Base-by-base conservation (phyloP, 2,797 vertebrate genomes). In the Enteromius argenteus region DNA sequence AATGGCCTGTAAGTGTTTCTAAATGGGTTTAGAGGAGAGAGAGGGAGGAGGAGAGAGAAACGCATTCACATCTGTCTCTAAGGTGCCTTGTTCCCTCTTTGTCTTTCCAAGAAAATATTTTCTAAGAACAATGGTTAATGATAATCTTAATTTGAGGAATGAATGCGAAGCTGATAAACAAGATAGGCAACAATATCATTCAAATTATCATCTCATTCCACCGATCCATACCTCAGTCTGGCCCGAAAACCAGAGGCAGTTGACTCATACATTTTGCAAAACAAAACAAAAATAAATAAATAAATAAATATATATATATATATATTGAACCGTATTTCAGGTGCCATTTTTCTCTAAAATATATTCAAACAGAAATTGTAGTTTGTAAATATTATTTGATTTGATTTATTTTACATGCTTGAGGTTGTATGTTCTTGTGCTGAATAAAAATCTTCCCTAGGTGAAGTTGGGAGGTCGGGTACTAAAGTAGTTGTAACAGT, bases 1-100 rank as follows among this genome's bases (percentile, higher is more conserved):
- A 87, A 87, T 87, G 83, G 85, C 83, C 84, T 72, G 35, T 83
- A 85, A 88, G 85, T 86, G 83, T 86, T 86, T 78, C 72, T 72
- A 83, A 88, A 87, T 87, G 83, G 74, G 51, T 86, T 81, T 46
- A 11, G 64, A 80, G 74, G 19, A 56, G 79, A 37, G 78, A 80
- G 32, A 68, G 44, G 64, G 42, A 64, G 27, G 72, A 37, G 56
- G 49, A 75, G 30, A 72, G 67, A 83, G 68, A 9, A 80, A 56
- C 19, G 5, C 49, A 15, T 84, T 84, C 51, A 84, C 19, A 76
- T 68, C 46, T 14, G 77, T 83, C 51, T 58, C 64, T 76, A 10
- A 78, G 27, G 64, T 60, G 82, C 66, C 51, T 39, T 44, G 46
- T 64, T 80, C 4, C 5, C 49, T 39, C 21, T 58, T 21, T 17